phyloP scores from a whole-genome alignment of 2,113 vertebrate species.

The Himantopus leucocephalus region DNA sequence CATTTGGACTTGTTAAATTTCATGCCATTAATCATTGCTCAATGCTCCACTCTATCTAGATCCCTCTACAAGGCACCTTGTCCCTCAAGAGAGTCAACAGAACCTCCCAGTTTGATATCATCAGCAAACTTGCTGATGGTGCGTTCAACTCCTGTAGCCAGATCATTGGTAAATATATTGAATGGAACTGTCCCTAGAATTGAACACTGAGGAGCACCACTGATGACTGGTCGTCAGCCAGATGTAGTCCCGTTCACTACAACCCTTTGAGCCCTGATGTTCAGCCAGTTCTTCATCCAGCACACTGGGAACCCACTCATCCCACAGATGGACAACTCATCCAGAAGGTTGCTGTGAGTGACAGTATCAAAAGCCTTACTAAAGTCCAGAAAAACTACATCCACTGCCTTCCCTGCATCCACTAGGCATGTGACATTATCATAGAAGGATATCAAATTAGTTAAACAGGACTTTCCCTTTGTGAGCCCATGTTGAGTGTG shows the following conservation, averaged over 20 bases:
- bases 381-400: background rate
- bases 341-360: background rate
- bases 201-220: fast-evolving
- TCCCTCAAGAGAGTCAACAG: background rate
- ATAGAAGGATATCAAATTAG: background rate
- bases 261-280: background rate
- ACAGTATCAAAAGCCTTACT: background rate
- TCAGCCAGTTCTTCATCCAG: background rate
- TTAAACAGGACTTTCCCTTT: background rate
- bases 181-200: background rate
- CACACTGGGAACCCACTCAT: fast-evolving
- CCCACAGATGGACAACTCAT: background rate
- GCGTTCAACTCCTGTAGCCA: background rate
- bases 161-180: background rate
- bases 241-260: background rate
- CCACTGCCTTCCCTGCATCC: background rate
- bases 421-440: background rate
- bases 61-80: background rate
- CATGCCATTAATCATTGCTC: background rate
- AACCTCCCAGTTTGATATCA: background rate
- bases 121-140: background rate
- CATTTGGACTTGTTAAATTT: background rate
- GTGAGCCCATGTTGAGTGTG: background rate
- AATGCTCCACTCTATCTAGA: background rate
- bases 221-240: fast-evolving